A percentile compares a stretch with the other conserved stretches of the same genome.
phyloP scores from a whole-genome alignment of 2,797 vertebrate genomes.

The Protosalanx chinensis region DNA sequence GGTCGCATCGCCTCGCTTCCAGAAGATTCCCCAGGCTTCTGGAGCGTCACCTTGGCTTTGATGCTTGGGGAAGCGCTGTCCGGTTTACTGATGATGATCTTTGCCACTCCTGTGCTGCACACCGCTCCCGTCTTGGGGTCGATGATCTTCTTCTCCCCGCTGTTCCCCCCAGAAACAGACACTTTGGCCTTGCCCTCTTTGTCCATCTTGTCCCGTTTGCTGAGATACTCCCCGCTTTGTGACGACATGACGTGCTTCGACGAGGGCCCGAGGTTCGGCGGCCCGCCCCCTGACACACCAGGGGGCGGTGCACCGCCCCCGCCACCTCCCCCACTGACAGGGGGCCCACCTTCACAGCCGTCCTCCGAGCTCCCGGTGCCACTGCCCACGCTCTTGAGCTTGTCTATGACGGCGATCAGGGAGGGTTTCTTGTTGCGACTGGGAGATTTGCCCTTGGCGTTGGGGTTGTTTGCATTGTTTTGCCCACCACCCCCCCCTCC shows the following conservation, averaged over 20 bases:
- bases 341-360: slow-evolving; percentile 81
- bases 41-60: slow-evolving; percentile 94
- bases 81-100: slow-evolving; percentile 98
- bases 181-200: slow-evolving; percentile 93
- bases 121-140: slow-evolving; percentile 85
- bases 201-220: slow-evolving; percentile 91
- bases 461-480: slow-evolving; percentile 71
- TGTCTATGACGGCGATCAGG: slow-evolving; percentile 96
- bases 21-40: slow-evolving; percentile 88
- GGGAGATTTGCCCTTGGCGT: slow-evolving; percentile 95
- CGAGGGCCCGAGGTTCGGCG: slow-evolving; percentile 70
- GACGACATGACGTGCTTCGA: slow-evolving; percentile 84
- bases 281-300: slow-evolving; percentile 66
- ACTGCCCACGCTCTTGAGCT: slow-evolving; percentile 94
- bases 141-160: slow-evolving; percentile 88
- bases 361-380: slow-evolving; percentile 88
- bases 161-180: slow-evolving; percentile 81
- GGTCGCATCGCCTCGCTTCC: slow-evolving; percentile 85
- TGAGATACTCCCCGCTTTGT: slow-evolving; percentile 85
- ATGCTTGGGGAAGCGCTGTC: slow-evolving; percentile 97
- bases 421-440: slow-evolving; percentile 99
- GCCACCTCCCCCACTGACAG: slow-evolving; percentile 69
- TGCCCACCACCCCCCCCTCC: slow-evolving; percentile 46
- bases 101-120: slow-evolving; percentile 87
- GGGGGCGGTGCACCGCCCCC: slow-evolving; percentile 63